These are phyloP conservation scores for Sarcophaga peregrina DNA, from an alignment of 1,140 invertebrate genomes.

Conservation along the genomic window DNA sequence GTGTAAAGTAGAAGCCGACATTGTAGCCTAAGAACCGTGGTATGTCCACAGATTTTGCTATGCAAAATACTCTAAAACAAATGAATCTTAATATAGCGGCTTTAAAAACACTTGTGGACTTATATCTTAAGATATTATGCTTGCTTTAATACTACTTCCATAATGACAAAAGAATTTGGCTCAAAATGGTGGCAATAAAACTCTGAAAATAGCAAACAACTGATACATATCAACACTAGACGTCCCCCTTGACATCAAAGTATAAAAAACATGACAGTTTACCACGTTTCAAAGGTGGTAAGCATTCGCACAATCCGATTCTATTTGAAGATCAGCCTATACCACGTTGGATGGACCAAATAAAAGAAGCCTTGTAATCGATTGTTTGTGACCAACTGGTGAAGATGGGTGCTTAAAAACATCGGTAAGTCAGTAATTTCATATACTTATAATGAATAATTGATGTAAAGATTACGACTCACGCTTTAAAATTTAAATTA, in stretches of 20 bases:
- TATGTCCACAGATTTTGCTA: conserved; percentile 95
- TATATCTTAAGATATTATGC: conserved; percentile 93
- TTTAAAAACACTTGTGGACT: conserved; percentile 86
- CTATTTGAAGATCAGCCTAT: conserved; percentile 62
- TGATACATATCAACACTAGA: conserved; percentile 86
- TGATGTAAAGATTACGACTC: no score
- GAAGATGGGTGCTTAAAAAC: no score
- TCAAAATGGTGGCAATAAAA: conserved; percentile 94
- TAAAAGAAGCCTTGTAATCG: no score
- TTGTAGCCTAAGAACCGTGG: conserved; percentile 84
- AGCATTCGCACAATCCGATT: conserved; percentile 91
- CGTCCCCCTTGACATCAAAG: conserved; percentile 81
- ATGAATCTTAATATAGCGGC: conserved; percentile 92
- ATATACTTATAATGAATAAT: no score
- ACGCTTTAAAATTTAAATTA: no score
- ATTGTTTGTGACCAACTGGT: no score
- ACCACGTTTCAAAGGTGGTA: conserved; percentile 89
- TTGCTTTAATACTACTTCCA: conserved; percentile 91
- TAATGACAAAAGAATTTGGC: conserved; percentile 93
- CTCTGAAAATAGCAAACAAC: conserved; percentile 87
- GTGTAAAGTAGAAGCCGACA: conserved; percentile 71
- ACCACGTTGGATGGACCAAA: no score
- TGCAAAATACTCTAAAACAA: conserved; percentile 97
- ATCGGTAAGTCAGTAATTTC: no score
- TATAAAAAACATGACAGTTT: conserved; percentile 88